phyloP scores from a whole-genome alignment of 2,888 invertebrate genomes.

The Cecidostiba fungosa region DNA sequence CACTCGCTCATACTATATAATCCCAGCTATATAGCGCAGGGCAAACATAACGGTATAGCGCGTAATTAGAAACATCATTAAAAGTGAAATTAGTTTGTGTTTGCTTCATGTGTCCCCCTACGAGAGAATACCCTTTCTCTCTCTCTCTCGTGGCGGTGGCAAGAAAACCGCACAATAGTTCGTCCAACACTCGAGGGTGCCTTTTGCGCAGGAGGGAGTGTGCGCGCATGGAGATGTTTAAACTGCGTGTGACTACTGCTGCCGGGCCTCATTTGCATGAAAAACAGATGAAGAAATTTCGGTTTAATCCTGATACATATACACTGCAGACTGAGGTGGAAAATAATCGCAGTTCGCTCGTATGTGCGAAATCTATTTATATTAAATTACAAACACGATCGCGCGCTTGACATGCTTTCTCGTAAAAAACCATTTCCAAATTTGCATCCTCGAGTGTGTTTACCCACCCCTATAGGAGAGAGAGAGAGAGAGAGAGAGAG shows the following conservation, averaged over 20 bases:
- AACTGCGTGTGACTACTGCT: neutral
- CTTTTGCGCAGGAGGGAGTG: conserved; percentile 6
- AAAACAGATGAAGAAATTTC: conserved; percentile 25
- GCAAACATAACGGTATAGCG: neutral
- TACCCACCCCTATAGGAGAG: neutral
- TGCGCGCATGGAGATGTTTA: neutral
- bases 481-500: neutral
- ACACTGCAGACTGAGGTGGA: neutral
- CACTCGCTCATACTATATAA: neutral
- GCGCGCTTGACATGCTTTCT: neutral
- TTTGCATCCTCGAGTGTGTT: neutral
- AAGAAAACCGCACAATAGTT: conserved; percentile 46
- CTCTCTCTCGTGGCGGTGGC: neutral
- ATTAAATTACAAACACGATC: neutral
- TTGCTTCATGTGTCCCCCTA: neutral
- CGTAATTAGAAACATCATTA: conserved; percentile 60
- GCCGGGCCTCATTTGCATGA: conserved; percentile 38
- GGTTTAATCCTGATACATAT: neutral
- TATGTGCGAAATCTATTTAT: neutral
- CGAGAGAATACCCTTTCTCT: neutral
- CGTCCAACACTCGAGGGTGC: conserved; percentile 17
- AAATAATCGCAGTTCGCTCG: neutral
- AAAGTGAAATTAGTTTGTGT: conserved; percentile 58
- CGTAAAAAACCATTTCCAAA: neutral
- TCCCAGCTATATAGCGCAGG: neutral